Percentiles rank a stretch among this genome's conserved stretches.
phyloP scores from a whole-genome alignment of 2,888 invertebrate genomes.

The Tetrapedia diversipes region DNA sequence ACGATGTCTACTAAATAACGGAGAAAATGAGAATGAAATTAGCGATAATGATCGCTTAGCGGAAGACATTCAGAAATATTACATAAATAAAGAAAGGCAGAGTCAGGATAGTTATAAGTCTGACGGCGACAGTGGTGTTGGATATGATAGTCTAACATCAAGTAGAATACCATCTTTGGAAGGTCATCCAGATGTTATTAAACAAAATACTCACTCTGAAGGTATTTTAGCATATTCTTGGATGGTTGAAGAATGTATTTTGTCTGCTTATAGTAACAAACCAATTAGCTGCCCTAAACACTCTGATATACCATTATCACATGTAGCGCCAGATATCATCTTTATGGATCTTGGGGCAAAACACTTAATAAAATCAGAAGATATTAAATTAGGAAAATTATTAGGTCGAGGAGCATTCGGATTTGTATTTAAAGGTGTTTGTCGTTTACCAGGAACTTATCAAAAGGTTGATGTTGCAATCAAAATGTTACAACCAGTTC shows the following conservation, averaged over 20 bases:
- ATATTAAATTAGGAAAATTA: conserved; percentile 89
- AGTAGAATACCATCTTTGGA: conserved; percentile 93
- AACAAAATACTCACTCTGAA: conserved; percentile 78
- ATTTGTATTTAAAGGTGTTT: conserved; percentile 94
- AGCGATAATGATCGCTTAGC: conserved; percentile 70
- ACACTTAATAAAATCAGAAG: conserved; percentile 91
- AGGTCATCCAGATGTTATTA: conserved; percentile 86
- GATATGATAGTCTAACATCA: conserved; percentile 89
- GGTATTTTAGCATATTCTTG: conserved; percentile 87
- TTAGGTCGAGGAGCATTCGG: conserved; percentile 99
- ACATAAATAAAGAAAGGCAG: conserved; percentile 78
- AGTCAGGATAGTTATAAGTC: conserved; percentile 90
- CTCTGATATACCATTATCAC: conserved; percentile 88
- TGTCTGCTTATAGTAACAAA: conserved; percentile 91
- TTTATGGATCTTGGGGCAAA: conserved; percentile 94
- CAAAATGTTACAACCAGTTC: conserved; percentile 97
- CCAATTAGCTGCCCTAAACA: conserved; percentile 92
- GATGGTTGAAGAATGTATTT: conserved; percentile 98
- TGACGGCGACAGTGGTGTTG: conserved; percentile 94
- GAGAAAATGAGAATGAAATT: conserved; percentile 74
- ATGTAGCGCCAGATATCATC: conserved; percentile 96
- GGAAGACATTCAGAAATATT: conserved; percentile 77
- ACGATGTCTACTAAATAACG: conserved; percentile 87
- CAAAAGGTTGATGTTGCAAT: conserved; percentile 91
- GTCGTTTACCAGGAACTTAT: conserved; percentile 85